Conservation (phyloP, 2,888 invertebrate genomes). For the Hylaea fasciaria region DNA sequence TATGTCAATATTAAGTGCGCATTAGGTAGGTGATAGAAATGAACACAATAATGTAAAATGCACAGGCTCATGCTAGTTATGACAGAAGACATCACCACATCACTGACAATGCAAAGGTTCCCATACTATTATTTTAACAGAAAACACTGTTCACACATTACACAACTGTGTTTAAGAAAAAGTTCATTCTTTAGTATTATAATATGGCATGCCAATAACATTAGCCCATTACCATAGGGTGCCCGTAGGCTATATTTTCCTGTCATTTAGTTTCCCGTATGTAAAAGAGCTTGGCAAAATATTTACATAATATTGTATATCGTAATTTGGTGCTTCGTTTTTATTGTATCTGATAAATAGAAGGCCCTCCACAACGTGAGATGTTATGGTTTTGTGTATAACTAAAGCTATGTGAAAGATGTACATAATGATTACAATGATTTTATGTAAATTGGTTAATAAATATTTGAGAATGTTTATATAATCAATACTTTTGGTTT, state of each 20-base stretch:
- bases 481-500: constrained; percentile 71
- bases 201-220: too few species aligned
- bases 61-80: constrained; percentile 26
- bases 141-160: too few species aligned
- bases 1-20: constrained; percentile 34
- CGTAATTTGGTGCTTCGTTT: constrained; percentile 81
- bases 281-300: constrained; percentile 78
- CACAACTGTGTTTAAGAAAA: too few species aligned
- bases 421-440: constrained; percentile 81
- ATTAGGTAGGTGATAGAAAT: constrained; percentile 26
- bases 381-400: constrained; percentile 80
- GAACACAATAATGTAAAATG: constrained; percentile 35
- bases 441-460: constrained; percentile 85
- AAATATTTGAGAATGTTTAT: constrained; percentile 86
- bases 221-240: too few species aligned
- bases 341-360: constrained; percentile 77
- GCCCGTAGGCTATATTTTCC: too few species aligned
- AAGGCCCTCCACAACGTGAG: constrained; percentile 81
- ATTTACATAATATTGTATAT: constrained; percentile 63
- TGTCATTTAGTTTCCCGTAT: constrained; percentile 46
- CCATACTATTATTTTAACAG: too few species aligned
- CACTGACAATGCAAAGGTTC: too few species aligned
- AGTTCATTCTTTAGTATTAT: too few species aligned
- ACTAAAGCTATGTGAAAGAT: constrained; percentile 82
- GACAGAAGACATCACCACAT: neutral